Base-by-base conservation (phyloP, 2,113 vertebrate species). In the Pica pica region DNA sequence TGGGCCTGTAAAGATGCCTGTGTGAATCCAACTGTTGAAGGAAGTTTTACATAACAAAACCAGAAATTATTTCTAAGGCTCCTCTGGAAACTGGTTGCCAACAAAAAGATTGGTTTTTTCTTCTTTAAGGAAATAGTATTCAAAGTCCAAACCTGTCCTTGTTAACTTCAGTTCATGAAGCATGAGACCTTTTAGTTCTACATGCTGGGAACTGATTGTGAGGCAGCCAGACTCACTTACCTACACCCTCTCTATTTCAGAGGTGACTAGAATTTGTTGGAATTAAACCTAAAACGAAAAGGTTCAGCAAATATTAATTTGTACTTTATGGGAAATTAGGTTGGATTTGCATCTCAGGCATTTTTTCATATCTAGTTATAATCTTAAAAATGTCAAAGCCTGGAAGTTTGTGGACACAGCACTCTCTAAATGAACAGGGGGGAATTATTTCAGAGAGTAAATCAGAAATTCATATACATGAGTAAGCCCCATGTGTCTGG, bases 291-390 rank as follows among this genome's bases (percentile, higher is more conserved):
- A 73, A 76, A 96, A 59, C 1, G 16, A 56, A 89, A 93, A 94
- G 50, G 50, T 89, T 92, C 71, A 86, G 79, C 82, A 86, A 93
- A 93, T 91, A 90, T 55, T 83, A 57, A 90, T 95, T 88, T 93
- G 44, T 57, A 52, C 70, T 93, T 90, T 70, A 59, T 9, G 73
- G 52, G 46, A 89, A 87, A 84, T 82, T 50, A 83, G 31, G n/a
- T 46, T 42, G 50, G 37, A 67, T 67, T 70, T 81, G 63, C 53
- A 83, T 75, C 7, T 19, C 74, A 46, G 41, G 35, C 53, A 74
- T 73, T 63, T 93, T 84, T 88, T 69, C 46, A 3, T 68, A 81
- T 56, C 70, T 57, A 83, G 33, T 85, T 80, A 81, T 46, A 56
- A 33, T n/a, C 81, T 91, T 83, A 46, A 84, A 96, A 96, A 91